Conservation (phyloP, 2,888 invertebrate species). For the Orthosia incerta region DNA sequence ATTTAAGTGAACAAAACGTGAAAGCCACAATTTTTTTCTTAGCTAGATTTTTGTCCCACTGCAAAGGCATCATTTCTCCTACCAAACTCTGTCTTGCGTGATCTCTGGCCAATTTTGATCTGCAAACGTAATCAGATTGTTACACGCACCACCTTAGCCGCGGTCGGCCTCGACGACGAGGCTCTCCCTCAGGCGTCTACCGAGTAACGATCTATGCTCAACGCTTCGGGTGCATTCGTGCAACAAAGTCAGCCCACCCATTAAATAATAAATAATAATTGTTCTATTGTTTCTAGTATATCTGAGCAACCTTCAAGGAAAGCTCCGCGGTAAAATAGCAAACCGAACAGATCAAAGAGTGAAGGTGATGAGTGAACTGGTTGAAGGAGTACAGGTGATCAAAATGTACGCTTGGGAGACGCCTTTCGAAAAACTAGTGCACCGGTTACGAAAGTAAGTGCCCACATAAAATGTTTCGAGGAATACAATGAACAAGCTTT, state of each 20-base stretch:
- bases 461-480: neutral
- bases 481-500: neutral
- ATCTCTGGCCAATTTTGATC: too few species aligned
- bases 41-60: too few species aligned
- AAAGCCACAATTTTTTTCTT: too few species aligned
- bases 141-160: too few species aligned
- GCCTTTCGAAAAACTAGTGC: slow-evolving; percentile 93
- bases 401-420: slow-evolving; percentile 97
- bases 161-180: too few species aligned
- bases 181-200: too few species aligned
- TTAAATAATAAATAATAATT: neutral
- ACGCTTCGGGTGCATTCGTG: too few species aligned
- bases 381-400: slow-evolving; percentile 95
- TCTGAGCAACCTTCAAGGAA: slow-evolving; percentile 85
- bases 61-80: too few species aligned
- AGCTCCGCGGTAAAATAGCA: slow-evolving; percentile 92
- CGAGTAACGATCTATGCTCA: too few species aligned
- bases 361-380: slow-evolving; percentile 95
- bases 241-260: too few species aligned
- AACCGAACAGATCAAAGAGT: slow-evolving; percentile 94
- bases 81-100: too few species aligned
- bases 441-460: slow-evolving; percentile 92
- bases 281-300: slow-evolving; percentile 75
- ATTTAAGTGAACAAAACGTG: neutral
- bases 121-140: too few species aligned